Conservation (phyloP, 2,888 invertebrate genomes). For the Allacma fusca region DNA sequence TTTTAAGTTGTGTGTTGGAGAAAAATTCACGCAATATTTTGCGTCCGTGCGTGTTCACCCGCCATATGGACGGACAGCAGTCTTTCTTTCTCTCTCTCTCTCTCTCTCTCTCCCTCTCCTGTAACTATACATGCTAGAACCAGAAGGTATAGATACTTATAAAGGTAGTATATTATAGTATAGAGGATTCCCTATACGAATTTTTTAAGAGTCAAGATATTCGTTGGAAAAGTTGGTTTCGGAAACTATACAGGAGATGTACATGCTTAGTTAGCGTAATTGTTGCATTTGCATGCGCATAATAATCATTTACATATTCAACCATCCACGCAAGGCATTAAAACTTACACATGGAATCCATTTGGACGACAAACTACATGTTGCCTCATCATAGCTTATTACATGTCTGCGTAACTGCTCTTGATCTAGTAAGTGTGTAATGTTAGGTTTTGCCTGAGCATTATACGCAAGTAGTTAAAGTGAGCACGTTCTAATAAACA, state of each 20-base stretch:
- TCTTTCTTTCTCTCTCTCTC: not conserved
- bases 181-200: too few species aligned
- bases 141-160: too few species aligned
- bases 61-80: not conserved
- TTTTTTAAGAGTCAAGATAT: too few species aligned
- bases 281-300: conserved; percentile 43
- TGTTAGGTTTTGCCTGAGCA: not conserved
- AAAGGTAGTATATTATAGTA: too few species aligned
- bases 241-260: conserved; percentile 10
- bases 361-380: conserved; percentile 28
- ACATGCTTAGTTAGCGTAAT: conserved; percentile 39
- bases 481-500: too few species aligned
- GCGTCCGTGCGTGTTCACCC: not conserved
- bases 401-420: conserved; percentile 5
- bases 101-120: not conserved
- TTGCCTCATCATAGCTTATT: not conserved
- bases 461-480: not conserved
- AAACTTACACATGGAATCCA: conserved; percentile 27
- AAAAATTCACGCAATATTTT: conserved; percentile 18
- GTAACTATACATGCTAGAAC: too few species aligned
- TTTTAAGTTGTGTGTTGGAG: conserved; percentile 17
- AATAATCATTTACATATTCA: conserved; percentile 41
- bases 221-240: not conserved
- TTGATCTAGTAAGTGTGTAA: conserved; percentile 8
- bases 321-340: conserved; percentile 33